A percentile compares a stretch with the other conserved stretches of the same genome.
phyloP scores from a whole-genome alignment of 2,888 invertebrate genomes.

The Embidobia sp. region DNA sequence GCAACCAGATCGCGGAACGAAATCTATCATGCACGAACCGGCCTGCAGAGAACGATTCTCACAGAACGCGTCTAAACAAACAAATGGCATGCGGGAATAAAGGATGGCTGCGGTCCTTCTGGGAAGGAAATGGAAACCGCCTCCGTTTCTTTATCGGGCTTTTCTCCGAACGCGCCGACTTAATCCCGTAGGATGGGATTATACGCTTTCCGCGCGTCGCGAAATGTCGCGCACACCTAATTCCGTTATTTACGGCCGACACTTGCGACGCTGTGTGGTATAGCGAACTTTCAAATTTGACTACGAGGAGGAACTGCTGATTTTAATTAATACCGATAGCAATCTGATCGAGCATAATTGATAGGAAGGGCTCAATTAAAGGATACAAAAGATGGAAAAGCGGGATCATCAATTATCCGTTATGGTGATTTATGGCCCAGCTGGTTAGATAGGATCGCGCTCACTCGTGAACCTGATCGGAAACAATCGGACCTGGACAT shows the following conservation, averaged over 20 bases:
- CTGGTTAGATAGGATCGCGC: slow-evolving; percentile 18
- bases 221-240: background rate
- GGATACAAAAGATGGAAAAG: slow-evolving; percentile 21
- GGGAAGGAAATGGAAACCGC: no score
- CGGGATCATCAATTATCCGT: slow-evolving; percentile 33
- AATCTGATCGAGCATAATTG: slow-evolving; percentile 22
- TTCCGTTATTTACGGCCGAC: slow-evolving; percentile 5
- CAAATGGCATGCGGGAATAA: no score
- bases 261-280: slow-evolving; percentile 2
- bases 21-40: slow-evolving; percentile 21
- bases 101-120: no score
- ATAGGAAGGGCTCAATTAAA: slow-evolving; percentile 38
- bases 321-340: slow-evolving; percentile 26
- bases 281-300: slow-evolving; percentile 3
- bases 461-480: slow-evolving; percentile 27
- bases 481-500: slow-evolving; percentile 27
- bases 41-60: slow-evolving; percentile 5
- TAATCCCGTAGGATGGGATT: no score
- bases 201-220: no score
- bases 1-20: slow-evolving; percentile 13
- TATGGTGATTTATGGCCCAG: slow-evolving; percentile 30
- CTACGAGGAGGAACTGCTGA: slow-evolving; percentile 3
- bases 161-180: no score
- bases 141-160: no score
- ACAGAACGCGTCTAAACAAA: slow-evolving; percentile 7